Percentiles rank a stretch among this genome's conserved stretches.
These are phyloP conservation scores for Bursaphelenchus mucronatus DNA, from an alignment of 1,140 invertebrate species.

Conservation along the genomic window DNA sequence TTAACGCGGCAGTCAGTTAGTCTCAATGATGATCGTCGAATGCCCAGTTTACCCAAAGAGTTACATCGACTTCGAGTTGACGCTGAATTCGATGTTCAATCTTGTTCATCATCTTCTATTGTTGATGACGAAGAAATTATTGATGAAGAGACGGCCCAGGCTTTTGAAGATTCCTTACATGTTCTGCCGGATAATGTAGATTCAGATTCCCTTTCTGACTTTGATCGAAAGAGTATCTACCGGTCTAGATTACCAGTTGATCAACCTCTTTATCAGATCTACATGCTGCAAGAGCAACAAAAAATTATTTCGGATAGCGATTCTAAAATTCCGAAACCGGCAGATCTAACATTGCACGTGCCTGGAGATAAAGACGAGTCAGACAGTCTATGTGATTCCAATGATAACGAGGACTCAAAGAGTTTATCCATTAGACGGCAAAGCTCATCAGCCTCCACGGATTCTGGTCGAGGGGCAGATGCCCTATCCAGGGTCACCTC, in stretches of 20 bases:
- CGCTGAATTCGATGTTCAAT: conserved; percentile 20
- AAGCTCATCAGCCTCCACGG: conserved; percentile 52
- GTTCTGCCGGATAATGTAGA: conserved; percentile 10
- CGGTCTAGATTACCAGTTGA: conserved; percentile 38
- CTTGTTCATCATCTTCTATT: conserved; percentile 11
- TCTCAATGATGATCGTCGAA: background rate
- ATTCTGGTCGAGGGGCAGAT: conserved; percentile 54
- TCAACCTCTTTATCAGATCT: conserved; percentile 57
- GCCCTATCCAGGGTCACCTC: conserved; percentile 40
- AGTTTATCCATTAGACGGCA: conserved; percentile 38
- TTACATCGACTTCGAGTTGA: background rate
- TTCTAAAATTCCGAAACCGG: conserved; percentile 19
- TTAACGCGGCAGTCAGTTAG: background rate
- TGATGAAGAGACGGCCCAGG: conserved; percentile 6
- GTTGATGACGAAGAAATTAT: background rate
- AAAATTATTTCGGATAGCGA: conserved; percentile 29
- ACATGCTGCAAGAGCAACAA: conserved; percentile 54
- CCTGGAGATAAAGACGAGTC: conserved; percentile 15
- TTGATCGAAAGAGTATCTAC: conserved; percentile 33
- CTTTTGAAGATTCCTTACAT: conserved; percentile 4
- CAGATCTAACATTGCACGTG: background rate
- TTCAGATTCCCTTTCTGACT: conserved; percentile 22
- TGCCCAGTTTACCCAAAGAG: background rate
- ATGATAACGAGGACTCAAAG: conserved; percentile 9
- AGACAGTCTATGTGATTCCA: conserved; percentile 23